A percentile compares a stretch with the other conserved stretches of the same genome.
Evolutionary conservation across 2,113 vertebrate genomes (phyloP).

Genomic region (Oncorhynchus kisutch): DNA sequence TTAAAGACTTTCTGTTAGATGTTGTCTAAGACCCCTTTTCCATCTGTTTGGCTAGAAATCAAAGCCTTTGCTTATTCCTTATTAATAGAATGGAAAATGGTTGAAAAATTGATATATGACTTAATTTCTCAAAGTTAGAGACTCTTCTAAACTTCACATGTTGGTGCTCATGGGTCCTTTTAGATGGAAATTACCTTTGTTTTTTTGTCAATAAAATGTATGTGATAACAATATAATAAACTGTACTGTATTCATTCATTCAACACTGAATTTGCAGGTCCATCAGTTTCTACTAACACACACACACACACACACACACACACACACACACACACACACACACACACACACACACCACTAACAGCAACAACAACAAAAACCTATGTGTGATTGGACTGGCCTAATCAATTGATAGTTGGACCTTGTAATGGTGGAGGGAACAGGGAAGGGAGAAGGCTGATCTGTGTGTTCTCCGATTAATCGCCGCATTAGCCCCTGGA

Average conservation of each 20-base stretch:
- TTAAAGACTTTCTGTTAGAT: too few species aligned
- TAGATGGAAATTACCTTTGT: too few species aligned
- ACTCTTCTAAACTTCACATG: too few species aligned
- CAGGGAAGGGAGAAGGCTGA: not conserved
- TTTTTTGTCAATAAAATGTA: not conserved
- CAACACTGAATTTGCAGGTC: not conserved
- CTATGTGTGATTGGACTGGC: constrained; percentile 34
- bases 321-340: too few species aligned
- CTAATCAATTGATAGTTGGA: constrained; percentile 67
- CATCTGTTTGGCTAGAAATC: too few species aligned
- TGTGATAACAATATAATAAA: not conserved
- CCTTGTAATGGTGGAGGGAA: constrained; percentile 44
- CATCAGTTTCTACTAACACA: not conserved
- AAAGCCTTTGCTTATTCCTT: too few species aligned
- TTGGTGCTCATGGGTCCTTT: too few species aligned
- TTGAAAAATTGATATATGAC: too few species aligned
- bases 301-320: not conserved
- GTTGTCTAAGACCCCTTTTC: too few species aligned
- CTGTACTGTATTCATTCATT: not conserved
- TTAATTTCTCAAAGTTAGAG: too few species aligned
- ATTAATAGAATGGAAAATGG: too few species aligned
- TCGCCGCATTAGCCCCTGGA: constrained; percentile 37
- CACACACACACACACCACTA: too few species aligned
- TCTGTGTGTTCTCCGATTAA: constrained; percentile 58
- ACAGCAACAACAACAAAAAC: constrained; percentile 30